Conservation (phyloP, 2,888 invertebrate genomes). For the Latrodectus elegans region DNA sequence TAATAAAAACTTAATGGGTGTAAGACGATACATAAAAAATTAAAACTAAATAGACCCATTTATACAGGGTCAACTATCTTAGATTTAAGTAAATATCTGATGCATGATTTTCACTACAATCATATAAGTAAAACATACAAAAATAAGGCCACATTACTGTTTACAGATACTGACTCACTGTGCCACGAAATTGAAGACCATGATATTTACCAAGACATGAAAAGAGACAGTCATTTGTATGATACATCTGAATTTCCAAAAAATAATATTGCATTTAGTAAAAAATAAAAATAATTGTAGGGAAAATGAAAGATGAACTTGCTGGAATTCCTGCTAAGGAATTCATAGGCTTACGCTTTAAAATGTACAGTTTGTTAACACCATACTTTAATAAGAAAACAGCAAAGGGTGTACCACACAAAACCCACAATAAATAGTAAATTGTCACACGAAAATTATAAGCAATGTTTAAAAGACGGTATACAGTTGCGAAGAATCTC, state of each 20-base stretch:
- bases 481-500: neutral
- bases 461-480: neutral
- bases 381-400: neutral
- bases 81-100: too few species aligned
- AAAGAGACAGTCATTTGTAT: neutral
- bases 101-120: too few species aligned
- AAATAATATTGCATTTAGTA: too few species aligned
- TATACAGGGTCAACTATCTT: too few species aligned
- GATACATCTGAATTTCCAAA: too few species aligned
- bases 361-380: slow-evolving; percentile 2
- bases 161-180: slow-evolving; percentile 73
- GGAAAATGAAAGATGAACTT: slow-evolving; percentile 26
- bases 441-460: too few species aligned
- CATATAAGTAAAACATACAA: slow-evolving; percentile 70
- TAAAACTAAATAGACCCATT: too few species aligned
- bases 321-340: neutral
- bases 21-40: neutral
- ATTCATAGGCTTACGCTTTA: slow-evolving; percentile 4
- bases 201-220: slow-evolving; percentile 7
- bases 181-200: neutral
- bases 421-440: neutral
- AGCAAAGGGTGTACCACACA: neutral
- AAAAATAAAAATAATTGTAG: too few species aligned
- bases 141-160: slow-evolving; percentile 69
- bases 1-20: neutral